Base-by-base conservation (phyloP, 1,140 invertebrate species). In the Hyphantria cunea region DNA sequence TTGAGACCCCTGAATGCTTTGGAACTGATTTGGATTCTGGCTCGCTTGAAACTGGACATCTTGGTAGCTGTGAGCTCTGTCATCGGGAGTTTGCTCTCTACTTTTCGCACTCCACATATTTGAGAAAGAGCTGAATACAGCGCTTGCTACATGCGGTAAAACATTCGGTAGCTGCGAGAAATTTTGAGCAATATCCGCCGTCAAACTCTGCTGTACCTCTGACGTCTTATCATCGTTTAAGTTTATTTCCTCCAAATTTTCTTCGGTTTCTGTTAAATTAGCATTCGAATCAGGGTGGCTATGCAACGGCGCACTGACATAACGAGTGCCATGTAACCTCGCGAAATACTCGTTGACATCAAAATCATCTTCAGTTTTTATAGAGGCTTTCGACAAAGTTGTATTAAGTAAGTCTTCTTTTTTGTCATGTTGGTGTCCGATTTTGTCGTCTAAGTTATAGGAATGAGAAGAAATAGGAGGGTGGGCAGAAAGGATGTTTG, bases 91-190 rank as follows among this genome's bases (percentile, higher is more conserved):
- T 9, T 78, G 76, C 14, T 86, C 86, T n/a, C 79, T 56, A 47
- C 78, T 80, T 58, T 88, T 90, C 65, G 79, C 64, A 54, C 60
- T 90, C 45, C 91, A 56, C 78, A 92, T 91, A 56, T 89, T 93
- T 0, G 92, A 93, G 67, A 93, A 93, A 4, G 92, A 92, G 3
- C 91, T 92, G 53, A 93, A 92, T 0, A 93, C 93, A 17, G 91
- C 92, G 32, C 91, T 93, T 0, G 93, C 92, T 6, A 93, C 92
- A 62, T 92, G 89, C 3, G 93, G 93, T 44, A 92, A 54, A 10
- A 92, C 90, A 0, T 80, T 88, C 0, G 89, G 91, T 37, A 93
- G 48, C 15, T 93, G 92, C 0, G 92, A 93, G 55, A 93, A 92
- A 42, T 93, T 93, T 68, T 91, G 90, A 3, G 90, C 90, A 31